Base-by-base conservation (phyloP, 2,888 invertebrate genomes). In the Eueremaeus valkanovi region DNA sequence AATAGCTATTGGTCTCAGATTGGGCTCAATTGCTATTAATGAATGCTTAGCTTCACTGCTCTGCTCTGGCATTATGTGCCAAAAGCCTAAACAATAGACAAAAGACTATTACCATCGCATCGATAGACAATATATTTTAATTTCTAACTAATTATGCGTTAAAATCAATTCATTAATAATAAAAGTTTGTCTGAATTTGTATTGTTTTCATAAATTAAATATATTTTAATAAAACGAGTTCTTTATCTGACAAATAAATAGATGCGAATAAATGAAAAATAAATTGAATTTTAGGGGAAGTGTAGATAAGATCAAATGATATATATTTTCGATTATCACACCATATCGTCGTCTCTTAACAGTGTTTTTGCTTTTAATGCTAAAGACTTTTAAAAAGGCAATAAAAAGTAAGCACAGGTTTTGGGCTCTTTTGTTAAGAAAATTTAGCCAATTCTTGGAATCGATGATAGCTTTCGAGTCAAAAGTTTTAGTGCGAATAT, bases 1-100 rank as follows among this genome's bases (percentile, higher is more conserved):
- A 68, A 68, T 68, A 68, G 68, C 68, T 68, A 68, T 68, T 58
- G 61, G 61, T 33, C 61, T 63, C 61, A 63, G 3, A 63, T 63
- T 68, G 68, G 40, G 21, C 68, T 68, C 68, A 68, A 68, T 68
- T 68, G 68, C 27, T 33, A 8, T 11, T 24, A 68, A 68, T 68
- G 21, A 68, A 68, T 68, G 68, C 24, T 33, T 68, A 13, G 21
- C 40, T 40, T 40, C 42, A 68, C 3, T 61, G 29, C 21, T n/a
- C n/a, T n/a, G n/a, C n/a, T n/a, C 36, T 68, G 42, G 40, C 68
- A 68, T 40, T 68, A 63, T 16, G 31, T 63, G 21, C 42, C 21
- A 68, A 40, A 68, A n/a, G 55, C 13, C 21, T 9, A 40, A 21
- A 68, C 68, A 68, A 68, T 40, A 42, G 24, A 42, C 11, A 11